phyloP scores from a whole-genome alignment of 2,113 vertebrate species.

The Sphaerodactylus townsendi region DNA sequence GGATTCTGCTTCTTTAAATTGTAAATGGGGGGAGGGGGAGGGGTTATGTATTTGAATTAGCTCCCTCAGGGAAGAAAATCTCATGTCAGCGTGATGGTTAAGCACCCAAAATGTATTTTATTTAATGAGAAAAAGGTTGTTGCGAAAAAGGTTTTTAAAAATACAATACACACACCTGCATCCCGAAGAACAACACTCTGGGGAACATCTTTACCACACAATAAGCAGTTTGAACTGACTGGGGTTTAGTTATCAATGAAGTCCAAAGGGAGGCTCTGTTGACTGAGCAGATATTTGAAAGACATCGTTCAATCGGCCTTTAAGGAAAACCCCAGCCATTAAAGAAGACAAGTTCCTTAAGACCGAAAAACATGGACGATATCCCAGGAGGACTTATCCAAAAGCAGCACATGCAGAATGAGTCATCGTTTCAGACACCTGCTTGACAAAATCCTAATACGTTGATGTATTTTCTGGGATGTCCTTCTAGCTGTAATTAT shows the following conservation, averaged over 20 bases:
- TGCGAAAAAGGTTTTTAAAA: too few relatives aligned
- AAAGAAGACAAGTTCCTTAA: background rate
- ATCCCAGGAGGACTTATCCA: background rate
- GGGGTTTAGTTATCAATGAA: background rate
- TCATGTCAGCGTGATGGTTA: background rate
- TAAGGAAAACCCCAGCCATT: background rate
- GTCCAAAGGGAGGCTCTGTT: background rate
- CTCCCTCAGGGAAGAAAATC: background rate
- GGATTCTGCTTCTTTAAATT: background rate
- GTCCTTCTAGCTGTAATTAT: slow-evolving; percentile 21
- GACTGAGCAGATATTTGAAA: background rate
- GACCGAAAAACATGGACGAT: background rate
- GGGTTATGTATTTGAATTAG: background rate
- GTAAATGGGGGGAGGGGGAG: too few relatives aligned
- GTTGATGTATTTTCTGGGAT: slow-evolving; percentile 25
- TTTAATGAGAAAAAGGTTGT: too few relatives aligned
- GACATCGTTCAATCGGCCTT: background rate
- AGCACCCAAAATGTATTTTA: too few relatives aligned
- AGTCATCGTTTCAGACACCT: slow-evolving; percentile 6
- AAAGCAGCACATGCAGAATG: background rate
- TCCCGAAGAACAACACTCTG: background rate
- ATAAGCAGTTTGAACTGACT: background rate
- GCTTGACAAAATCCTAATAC: slow-evolving; percentile 12
- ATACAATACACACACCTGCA: background rate
- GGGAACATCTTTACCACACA: background rate